A percentile compares a stretch with the other conserved stretches of the same genome.
Evolutionary conservation across 92 coral and sea anemone species (phyloP).

Genomic region (Porites lobata): DNA sequence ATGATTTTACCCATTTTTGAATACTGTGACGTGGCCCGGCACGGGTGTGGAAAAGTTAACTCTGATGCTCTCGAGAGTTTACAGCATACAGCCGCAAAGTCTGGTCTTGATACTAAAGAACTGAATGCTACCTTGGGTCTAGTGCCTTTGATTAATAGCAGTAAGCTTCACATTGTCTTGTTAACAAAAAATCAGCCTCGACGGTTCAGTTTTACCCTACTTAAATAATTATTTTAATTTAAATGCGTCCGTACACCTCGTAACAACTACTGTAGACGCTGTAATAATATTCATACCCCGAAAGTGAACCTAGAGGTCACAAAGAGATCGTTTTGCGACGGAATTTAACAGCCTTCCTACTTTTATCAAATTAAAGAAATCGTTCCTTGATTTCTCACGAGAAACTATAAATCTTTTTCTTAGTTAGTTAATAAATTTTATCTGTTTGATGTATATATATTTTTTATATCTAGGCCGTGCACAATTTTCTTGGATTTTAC

Average conservation of each 20-base stretch:
- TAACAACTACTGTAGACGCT: not conserved
- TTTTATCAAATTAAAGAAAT: too few relatives aligned
- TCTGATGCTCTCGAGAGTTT: constrained; percentile 7
- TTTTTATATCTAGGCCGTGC: too few relatives aligned
- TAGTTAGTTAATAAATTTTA: too few relatives aligned
- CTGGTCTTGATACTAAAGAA: constrained; percentile 19
- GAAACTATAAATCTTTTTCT: too few relatives aligned
- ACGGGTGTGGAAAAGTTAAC: not conserved
- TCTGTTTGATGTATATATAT: too few relatives aligned
- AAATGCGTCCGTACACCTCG: not conserved
- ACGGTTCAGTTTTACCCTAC: constrained; percentile 19
- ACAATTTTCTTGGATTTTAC: too few relatives aligned
- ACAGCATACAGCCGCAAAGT: constrained; percentile 31
- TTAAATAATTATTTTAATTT: not conserved
- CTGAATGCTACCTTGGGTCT: constrained; percentile 18
- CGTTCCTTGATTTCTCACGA: too few relatives aligned
- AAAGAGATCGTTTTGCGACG: too few relatives aligned
- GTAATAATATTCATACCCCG: constrained; percentile 5
- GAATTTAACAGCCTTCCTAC: too few relatives aligned
- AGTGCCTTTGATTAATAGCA: constrained; percentile 3
- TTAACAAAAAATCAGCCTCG: constrained; percentile 6
- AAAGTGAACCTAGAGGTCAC: too few relatives aligned
- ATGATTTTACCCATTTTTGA: not conserved
- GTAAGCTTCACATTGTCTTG: constrained; percentile 19
- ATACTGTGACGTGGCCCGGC: too few relatives aligned